A percentile compares a stretch with the other conserved stretches of the same genome.
Conservation (phyloP, 2,888 invertebrate species). For the Tryphoninae sp. region DNA sequence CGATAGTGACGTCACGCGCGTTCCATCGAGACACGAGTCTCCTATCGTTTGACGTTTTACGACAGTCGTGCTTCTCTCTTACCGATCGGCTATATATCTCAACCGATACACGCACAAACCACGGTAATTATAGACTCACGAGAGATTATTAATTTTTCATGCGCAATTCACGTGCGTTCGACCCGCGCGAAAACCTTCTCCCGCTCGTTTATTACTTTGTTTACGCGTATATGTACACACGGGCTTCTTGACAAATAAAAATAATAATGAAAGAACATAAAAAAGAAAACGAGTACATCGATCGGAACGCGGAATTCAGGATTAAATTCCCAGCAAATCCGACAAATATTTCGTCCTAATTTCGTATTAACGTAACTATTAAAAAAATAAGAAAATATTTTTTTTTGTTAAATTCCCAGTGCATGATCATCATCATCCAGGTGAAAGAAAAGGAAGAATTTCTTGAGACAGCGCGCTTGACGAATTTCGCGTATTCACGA, state of each 20-base stretch:
- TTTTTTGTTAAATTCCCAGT: not conserved
- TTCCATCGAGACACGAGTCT: not conserved
- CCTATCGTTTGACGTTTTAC: slow-evolving; percentile 44
- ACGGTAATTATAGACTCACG: slow-evolving; percentile 46
- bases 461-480: slow-evolving; percentile 4
- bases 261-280: not conserved
- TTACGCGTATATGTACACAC: slow-evolving; percentile 1
- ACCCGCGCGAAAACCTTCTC: slow-evolving; percentile 29
- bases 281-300: not conserved
- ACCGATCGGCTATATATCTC: not conserved
- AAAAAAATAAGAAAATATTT: not conserved
- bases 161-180: slow-evolving; percentile 6
- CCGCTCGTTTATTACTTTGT: slow-evolving; percentile 39
- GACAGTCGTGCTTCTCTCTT: slow-evolving; percentile 24
- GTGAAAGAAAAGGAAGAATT: not conserved
- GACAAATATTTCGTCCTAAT: not conserved
- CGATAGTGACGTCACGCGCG: slow-evolving; percentile 27
- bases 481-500: slow-evolving; percentile 21
- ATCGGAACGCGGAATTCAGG: slow-evolving; percentile 11
- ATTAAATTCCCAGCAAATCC: not conserved
- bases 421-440: not conserved
- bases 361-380: not conserved
- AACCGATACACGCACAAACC: not conserved
- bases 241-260: too few species aligned
- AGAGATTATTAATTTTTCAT: slow-evolving; percentile 44